phyloP scores from a whole-genome alignment of 1,140 invertebrate species.

The Cydia amplana region DNA sequence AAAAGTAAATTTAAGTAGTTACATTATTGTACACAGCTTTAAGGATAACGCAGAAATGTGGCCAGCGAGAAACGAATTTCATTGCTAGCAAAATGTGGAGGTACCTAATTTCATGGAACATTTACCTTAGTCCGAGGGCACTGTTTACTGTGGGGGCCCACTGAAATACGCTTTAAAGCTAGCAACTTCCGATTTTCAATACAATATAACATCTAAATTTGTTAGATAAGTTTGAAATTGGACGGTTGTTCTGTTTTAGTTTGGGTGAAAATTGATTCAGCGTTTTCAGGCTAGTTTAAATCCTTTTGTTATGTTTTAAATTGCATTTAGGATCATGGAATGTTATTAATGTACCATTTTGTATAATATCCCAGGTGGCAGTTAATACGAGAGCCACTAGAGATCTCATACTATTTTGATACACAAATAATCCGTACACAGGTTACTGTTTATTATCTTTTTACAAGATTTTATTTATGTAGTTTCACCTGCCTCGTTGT shows the following conservation, averaged over 20 bases:
- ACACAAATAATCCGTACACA: no score
- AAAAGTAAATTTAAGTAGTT: background rate
- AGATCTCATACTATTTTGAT: no score
- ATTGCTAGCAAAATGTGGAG: conserved; percentile 56
- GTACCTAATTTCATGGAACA: conserved; percentile 62
- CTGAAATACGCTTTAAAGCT: conserved; percentile 43
- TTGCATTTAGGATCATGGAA: background rate
- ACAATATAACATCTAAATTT: conserved; percentile 30
- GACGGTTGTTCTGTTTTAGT: conserved; percentile 21
- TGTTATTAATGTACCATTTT: no score
- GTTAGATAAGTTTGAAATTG: conserved; percentile 21
- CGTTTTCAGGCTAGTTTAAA: conserved; percentile 7
- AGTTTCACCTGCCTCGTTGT: no score
- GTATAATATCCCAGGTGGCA: no score
- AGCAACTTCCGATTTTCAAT: conserved; percentile 40
- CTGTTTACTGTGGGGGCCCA: conserved; percentile 53
- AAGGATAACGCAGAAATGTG: conserved; percentile 50
- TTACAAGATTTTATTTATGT: no score
- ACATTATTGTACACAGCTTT: conserved; percentile 30
- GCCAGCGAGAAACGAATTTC: conserved; percentile 51
- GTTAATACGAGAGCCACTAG: no score
- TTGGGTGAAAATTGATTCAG: conserved; percentile 3
- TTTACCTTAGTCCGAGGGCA: conserved; percentile 55
- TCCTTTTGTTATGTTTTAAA: background rate
- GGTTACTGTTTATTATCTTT: no score